Conservation (phyloP, 2,113 vertebrate species). For the Eolophus roseicapilla region DNA sequence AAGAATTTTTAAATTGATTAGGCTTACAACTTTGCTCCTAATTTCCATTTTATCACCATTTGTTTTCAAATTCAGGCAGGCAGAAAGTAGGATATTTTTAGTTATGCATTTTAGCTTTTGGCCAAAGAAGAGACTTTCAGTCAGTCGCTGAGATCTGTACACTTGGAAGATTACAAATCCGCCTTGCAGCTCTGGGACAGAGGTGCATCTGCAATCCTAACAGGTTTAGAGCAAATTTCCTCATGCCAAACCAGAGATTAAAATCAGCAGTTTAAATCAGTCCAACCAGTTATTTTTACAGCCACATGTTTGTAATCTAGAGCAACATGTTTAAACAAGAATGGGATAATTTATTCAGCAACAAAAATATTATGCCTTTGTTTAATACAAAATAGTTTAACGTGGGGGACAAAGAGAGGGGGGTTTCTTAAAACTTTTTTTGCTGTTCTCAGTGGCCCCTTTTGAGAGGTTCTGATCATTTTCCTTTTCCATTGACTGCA, state of each 20-base stretch:
- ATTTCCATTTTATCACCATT: not conserved
- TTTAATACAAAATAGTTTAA: not conserved
- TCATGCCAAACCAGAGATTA: not conserved
- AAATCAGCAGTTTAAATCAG: conserved; percentile 15
- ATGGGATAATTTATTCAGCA: not conserved
- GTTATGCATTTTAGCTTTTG: not conserved
- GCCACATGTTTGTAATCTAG: not conserved
- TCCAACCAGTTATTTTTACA: conserved; percentile 22
- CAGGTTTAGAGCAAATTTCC: conserved; percentile 21
- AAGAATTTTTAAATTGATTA: not conserved
- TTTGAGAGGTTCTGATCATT: not conserved
- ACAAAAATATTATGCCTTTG: not conserved
- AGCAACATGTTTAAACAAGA: conserved; percentile 31
- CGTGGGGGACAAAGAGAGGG: accelerated
- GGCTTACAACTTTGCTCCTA: not conserved
- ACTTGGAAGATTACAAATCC: not conserved
- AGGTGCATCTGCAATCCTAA: not conserved
- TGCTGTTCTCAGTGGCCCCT: not conserved
- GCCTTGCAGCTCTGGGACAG: not conserved
- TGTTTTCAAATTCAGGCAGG: not conserved
- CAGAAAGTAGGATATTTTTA: not conserved
- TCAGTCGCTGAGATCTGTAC: not conserved
- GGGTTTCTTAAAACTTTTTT: not conserved
- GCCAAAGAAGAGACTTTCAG: not conserved
- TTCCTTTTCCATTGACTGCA: not conserved